Conservation (phyloP, 1,140 invertebrate species). For the Hormaphis cornu region DNA sequence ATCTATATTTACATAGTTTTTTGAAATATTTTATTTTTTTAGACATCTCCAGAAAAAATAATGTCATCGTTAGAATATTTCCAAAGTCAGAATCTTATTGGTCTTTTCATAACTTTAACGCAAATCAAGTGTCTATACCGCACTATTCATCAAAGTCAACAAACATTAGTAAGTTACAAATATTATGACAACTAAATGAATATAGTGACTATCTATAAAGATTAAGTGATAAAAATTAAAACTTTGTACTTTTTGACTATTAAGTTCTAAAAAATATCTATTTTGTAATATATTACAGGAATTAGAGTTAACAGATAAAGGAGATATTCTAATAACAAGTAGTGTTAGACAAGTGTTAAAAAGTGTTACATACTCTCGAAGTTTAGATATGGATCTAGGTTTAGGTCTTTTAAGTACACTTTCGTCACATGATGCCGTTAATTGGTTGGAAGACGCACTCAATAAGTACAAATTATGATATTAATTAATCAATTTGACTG, state of each 20-base stretch:
- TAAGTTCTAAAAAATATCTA: background rate
- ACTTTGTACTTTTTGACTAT: no score
- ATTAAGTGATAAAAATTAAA: background rate
- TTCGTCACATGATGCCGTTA: constrained; percentile 11
- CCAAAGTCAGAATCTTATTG: constrained; percentile 24
- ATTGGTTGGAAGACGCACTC: constrained; percentile 22
- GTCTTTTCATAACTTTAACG: constrained; percentile 19
- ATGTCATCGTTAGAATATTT: constrained; percentile 24
- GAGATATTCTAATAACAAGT: constrained; percentile 20
- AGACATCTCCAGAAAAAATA: background rate
- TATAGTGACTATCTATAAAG: no score
- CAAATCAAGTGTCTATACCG: constrained; percentile 16
- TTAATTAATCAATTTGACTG: background rate
- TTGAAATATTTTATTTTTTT: constrained; percentile 23
- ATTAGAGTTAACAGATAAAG: constrained; percentile 1
- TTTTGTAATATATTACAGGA: background rate
- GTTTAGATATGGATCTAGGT: constrained; percentile 28
- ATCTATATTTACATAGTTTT: background rate
- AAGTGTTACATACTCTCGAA: constrained; percentile 19
- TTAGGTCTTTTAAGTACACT: constrained; percentile 29
- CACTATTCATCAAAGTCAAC: constrained; percentile 13
- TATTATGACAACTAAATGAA: no score
- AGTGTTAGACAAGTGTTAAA: constrained; percentile 20
- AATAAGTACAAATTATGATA: constrained; percentile 15
- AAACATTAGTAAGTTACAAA: background rate